Evolutionary conservation across 1,140 invertebrate genomes (phyloP), one percentile per base, ranked within the genome.

Genomic region (Tetragnatha versicolor): DNA sequence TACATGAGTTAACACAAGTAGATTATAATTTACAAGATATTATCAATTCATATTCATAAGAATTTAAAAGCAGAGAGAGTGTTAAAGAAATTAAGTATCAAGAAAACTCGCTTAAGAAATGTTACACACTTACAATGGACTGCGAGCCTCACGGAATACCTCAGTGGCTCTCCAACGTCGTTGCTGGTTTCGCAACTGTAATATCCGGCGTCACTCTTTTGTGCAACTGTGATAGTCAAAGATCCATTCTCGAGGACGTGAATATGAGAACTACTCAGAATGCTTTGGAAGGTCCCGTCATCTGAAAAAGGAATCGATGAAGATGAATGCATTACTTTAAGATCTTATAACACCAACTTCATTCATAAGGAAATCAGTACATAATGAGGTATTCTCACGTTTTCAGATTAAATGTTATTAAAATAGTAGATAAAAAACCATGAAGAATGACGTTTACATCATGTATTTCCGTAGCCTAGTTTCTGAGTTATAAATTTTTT

Each of bases 151-250:
- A 89, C 84, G 22, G 86, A 84, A 81, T 88, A 86, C 72, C 87
- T 87, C 60, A 89, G 81, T 27, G 85, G 84, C 33, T 85, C 84
- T 14, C 86, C 87, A 20, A 89, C 84, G 7, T 85, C 84, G 80
- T 89, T 89, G 39, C 84, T 83, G 0, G 87, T 86, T 51, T 88
- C 86, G 81, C 88, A 89, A 53, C 88, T 81, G 80, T 89, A 89
- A 55, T 86, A 84, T 0, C 88, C 83, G 14, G 79, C 76, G 58
- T 84, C 81, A 45, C 81, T 66, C 17, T 70, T 80, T n/a, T 76
- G 55, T n/a, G 83, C 63, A 1, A 81, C 53, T 25, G 76, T 78
- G 17, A 83, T 81, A 17, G 66, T 79, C 3, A 84, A 77, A 2
- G 83, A 83, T 68, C 83, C 83, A 69, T 84, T 84, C 72, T 84